Conservation (phyloP, 2,888 invertebrate genomes). For the Abscondita cerata region DNA sequence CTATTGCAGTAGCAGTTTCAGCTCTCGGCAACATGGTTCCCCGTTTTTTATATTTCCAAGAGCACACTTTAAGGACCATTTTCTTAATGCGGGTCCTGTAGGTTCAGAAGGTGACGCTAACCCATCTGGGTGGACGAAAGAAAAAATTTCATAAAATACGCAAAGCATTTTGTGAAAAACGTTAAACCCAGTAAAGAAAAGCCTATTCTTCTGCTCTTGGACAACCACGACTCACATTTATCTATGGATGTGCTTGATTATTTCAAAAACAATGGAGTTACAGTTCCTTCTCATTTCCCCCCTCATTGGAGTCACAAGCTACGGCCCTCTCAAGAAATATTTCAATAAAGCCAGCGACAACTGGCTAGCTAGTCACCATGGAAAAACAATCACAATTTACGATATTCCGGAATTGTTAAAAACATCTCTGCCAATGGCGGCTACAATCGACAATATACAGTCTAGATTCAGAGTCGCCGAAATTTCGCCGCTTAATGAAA, state of each 20-base stretch:
- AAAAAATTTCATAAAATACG: constrained; percentile 18
- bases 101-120: constrained; percentile 29
- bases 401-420: too few species aligned
- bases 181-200: too few species aligned
- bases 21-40: constrained; percentile 29
- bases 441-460: too few species aligned
- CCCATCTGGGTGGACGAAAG: constrained; percentile 24
- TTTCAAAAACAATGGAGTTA: constrained; percentile 10
- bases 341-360: too few species aligned
- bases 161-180: constrained; percentile 31
- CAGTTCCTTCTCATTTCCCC: neutral
- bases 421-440: constrained; percentile 13
- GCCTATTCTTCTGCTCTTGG: too few species aligned
- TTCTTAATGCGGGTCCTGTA: constrained; percentile 19
- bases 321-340: constrained; percentile 10
- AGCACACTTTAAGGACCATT: constrained; percentile 21
- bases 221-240: too few species aligned
- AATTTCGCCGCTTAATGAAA: neutral
- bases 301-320: constrained; percentile 35
- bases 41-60: constrained; percentile 31
- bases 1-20: constrained; percentile 19
- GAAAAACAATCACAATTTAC: too few species aligned
- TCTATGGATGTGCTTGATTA: constrained; percentile 38
- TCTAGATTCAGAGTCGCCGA: neutral
- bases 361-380: constrained; percentile 22